Conservation (phyloP, 2,888 invertebrate genomes). For the Oasisia sp. region DNA sequence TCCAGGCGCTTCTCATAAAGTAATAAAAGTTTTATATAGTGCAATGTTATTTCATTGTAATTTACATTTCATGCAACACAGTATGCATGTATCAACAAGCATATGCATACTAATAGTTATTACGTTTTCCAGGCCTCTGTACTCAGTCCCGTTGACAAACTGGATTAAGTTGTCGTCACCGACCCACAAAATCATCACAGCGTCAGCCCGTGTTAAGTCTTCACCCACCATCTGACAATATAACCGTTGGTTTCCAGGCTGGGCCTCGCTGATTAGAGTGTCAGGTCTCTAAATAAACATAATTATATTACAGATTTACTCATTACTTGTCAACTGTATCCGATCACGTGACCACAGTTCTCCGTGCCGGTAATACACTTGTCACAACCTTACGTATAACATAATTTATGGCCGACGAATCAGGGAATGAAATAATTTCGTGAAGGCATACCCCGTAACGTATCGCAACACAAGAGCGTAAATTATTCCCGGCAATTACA, state of each 20-base stretch:
- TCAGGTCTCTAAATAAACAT: neutral
- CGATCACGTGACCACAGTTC: neutral
- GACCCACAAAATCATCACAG: neutral
- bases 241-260: constrained; percentile 6
- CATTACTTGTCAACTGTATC: neutral
- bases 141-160: neutral
- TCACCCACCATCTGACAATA: neutral
- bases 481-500: neutral
- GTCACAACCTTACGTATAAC: neutral
- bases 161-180: constrained; percentile 4
- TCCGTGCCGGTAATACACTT: neutral
- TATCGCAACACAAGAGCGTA: constrained; percentile 2
- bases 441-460: neutral
- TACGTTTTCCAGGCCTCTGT: neutral
- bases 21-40: neutral
- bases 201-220: neutral
- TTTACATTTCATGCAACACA: neutral
- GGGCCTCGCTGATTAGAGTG: neutral
- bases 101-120: neutral
- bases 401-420: constrained; percentile 2
- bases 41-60: neutral
- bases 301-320: neutral
- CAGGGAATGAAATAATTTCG: neutral
- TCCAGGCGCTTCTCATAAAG: too few species aligned
- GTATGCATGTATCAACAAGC: neutral